Conservation (phyloP, 2,113 vertebrate species). For the Apodemus sylvaticus region DNA sequence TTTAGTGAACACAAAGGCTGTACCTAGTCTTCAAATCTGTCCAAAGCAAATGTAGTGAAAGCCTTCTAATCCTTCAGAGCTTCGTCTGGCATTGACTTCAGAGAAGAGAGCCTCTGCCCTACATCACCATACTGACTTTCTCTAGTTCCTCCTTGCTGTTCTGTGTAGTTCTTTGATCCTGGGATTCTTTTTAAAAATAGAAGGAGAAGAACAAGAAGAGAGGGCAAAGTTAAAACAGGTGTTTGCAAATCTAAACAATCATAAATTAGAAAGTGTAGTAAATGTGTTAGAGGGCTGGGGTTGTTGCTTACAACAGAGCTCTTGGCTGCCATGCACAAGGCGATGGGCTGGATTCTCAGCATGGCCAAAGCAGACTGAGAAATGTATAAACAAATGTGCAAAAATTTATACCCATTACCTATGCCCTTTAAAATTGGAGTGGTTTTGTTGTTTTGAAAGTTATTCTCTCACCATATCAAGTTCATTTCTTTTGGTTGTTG, state of each 20-base stretch:
- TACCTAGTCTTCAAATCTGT: constrained; percentile 64
- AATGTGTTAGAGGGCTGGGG: neutral
- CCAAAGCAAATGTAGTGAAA: constrained; percentile 68
- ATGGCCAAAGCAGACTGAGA: neutral
- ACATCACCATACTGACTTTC: constrained; percentile 52
- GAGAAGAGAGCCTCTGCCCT: constrained; percentile 59
- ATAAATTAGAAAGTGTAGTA: constrained; percentile 43
- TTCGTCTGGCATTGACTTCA: constrained; percentile 65
- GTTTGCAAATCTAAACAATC: constrained; percentile 49
- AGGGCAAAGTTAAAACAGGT: neutral
- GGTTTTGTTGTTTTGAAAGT: constrained; percentile 16
- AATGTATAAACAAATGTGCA: neutral
- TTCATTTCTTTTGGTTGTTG: constrained; percentile 24
- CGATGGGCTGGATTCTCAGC: neutral
- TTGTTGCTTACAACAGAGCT: neutral
- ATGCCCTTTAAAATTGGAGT: constrained; percentile 14
- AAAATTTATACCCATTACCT: constrained; percentile 29
- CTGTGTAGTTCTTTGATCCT: constrained; percentile 35
- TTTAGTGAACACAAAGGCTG: constrained; percentile 71
- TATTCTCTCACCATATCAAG: constrained; percentile 58
- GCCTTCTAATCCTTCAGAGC: constrained; percentile 61
- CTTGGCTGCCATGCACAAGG: neutral
- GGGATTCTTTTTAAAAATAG: constrained; percentile 46
- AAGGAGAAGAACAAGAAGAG: neutral
- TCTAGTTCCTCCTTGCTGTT: constrained; percentile 59